phyloP scores from a whole-genome alignment of 1,140 invertebrate species.

The Saccostrea echinata region DNA sequence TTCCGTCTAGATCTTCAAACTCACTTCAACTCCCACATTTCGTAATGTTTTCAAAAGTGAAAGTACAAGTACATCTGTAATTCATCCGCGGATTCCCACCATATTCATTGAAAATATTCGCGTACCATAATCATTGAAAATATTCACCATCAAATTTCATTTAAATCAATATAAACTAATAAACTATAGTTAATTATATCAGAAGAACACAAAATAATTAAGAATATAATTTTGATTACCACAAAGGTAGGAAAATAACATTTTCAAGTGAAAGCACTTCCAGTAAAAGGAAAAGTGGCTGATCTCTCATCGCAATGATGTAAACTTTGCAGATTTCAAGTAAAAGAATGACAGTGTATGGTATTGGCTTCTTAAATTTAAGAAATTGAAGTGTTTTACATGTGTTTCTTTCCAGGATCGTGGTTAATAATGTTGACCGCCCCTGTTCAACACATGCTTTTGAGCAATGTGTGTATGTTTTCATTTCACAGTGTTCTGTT shows the following conservation, averaged over 20 bases:
- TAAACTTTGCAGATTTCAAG: conserved; percentile 8
- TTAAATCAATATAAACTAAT: too few species aligned
- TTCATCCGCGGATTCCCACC: too few species aligned
- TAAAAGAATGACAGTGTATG: not conserved
- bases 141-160: too few species aligned
- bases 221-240: not conserved
- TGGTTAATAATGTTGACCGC: not conserved
- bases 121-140: too few species aligned
- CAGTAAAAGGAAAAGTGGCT: not conserved
- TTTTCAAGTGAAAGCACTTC: not conserved
- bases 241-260: not conserved
- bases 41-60: too few species aligned
- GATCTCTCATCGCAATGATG: not conserved
- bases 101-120: too few species aligned
- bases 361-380: not conserved
- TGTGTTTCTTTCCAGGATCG: not conserved
- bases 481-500: not conserved
- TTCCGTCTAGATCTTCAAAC: too few species aligned
- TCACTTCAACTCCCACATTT: too few species aligned
- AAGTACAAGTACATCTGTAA: too few species aligned
- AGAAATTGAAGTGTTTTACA: not conserved
- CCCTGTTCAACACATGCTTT: not conserved
- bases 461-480: not conserved
- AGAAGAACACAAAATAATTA: not conserved
- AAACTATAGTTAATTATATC: too few species aligned